A percentile compares a stretch with the other conserved stretches of the same genome.
Conservation (phyloP, 2,797 vertebrate species). For the Avahi laniger region DNA sequence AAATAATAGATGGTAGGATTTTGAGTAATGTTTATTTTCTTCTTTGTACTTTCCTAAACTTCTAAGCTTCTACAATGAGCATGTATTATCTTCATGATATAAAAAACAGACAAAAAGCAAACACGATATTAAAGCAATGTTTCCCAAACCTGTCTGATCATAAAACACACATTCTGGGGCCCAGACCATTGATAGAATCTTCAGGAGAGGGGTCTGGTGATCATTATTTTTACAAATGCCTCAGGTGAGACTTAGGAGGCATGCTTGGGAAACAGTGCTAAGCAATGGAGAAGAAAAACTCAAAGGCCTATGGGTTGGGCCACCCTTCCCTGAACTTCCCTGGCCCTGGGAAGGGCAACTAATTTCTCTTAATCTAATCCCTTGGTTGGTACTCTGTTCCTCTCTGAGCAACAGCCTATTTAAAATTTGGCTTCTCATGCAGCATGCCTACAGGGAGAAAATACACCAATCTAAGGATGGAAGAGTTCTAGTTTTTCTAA, state of each 20-base stretch:
- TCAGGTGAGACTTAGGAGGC: neutral
- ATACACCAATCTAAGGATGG: neutral
- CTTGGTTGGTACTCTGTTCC: neutral
- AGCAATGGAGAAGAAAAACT: neutral
- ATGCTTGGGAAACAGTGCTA: neutral
- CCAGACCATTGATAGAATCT: neutral
- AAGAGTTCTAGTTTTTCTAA: slow-evolving; percentile 15
- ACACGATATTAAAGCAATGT: neutral
- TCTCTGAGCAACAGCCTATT: slow-evolving; percentile 41
- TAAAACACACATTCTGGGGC: neutral
- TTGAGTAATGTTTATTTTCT: neutral
- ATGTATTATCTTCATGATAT: neutral
- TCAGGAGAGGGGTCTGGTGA: neutral
- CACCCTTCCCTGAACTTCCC: neutral
- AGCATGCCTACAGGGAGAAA: neutral
- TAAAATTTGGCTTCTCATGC: slow-evolving; percentile 50
- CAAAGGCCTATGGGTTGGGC: neutral
- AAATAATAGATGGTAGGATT: neutral
- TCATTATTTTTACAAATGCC: neutral
- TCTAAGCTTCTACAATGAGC: slow-evolving; percentile 25
- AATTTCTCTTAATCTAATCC: slow-evolving; percentile 34
- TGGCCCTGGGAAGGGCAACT: neutral
- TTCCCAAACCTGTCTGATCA: neutral
- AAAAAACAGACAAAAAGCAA: neutral
- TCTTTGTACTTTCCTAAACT: neutral